Percentiles rank a stretch among this genome's conserved stretches.
Conservation (phyloP, 2,888 invertebrate species). For the Steinernema carpocapsae region DNA sequence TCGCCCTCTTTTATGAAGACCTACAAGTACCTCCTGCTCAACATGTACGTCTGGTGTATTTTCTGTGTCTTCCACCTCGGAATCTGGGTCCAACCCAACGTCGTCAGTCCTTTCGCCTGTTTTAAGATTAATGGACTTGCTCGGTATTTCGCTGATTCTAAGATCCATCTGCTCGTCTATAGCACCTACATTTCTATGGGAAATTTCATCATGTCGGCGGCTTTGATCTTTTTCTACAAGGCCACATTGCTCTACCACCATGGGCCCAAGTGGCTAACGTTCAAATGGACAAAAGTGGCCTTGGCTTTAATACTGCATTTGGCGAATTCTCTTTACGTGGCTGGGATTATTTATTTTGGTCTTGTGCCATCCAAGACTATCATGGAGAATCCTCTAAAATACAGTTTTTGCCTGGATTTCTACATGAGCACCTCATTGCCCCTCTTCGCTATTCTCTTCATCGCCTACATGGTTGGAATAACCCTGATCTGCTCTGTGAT, state of each 20-base stretch:
- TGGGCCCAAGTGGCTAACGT: not conserved
- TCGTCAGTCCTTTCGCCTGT: not conserved
- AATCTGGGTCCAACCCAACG: not conserved
- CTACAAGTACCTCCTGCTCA: constrained; percentile 15
- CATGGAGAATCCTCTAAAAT: not conserved
- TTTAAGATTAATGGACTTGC: not conserved
- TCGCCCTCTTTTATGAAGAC: not conserved
- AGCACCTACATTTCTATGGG: not conserved
- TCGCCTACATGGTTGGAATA: not conserved
- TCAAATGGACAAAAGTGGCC: not conserved
- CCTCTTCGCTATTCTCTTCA: not conserved
- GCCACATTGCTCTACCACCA: not conserved
- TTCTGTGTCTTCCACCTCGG: not conserved
- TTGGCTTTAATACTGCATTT: not conserved
- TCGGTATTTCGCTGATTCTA: not conserved
- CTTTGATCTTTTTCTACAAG: not conserved
- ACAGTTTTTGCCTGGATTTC: not conserved
- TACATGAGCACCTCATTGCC: not conserved
- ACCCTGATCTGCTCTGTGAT: not conserved
- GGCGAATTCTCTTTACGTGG: not conserved
- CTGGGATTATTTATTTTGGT: not conserved
- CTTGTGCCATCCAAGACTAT: not conserved
- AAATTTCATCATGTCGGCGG: not conserved
- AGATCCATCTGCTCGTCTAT: not conserved
- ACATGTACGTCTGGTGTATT: not conserved